Evolutionary conservation across 2,888 invertebrate species (phyloP).

Genomic region (Acleris emargana): DNA sequence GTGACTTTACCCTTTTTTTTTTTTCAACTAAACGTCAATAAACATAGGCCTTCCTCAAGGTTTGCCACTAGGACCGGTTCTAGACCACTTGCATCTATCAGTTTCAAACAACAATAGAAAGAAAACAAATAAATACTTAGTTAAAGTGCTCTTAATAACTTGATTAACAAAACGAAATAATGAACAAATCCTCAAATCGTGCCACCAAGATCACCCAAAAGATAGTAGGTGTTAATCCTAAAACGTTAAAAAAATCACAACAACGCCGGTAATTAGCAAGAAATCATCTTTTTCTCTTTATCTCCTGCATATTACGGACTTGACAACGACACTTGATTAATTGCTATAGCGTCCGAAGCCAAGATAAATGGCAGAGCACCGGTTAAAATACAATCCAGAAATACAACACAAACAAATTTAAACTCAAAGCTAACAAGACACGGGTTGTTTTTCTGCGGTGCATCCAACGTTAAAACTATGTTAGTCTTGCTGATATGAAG

Average conservation of each 20-base stretch:
- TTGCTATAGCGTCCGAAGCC: slow-evolving; percentile 72
- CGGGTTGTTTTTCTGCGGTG: slow-evolving; percentile 48
- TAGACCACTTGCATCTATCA: too few relatives aligned
- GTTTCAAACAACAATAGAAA: too few relatives aligned
- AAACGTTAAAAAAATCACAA: slow-evolving; percentile 65
- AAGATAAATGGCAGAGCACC: slow-evolving; percentile 67
- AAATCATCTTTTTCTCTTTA: slow-evolving; percentile 79
- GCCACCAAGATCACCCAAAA: slow-evolving; percentile 11
- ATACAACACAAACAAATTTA: slow-evolving; percentile 46
- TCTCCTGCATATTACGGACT: slow-evolving; percentile 69
- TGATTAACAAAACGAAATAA: slow-evolving; percentile 48
- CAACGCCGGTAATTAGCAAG: slow-evolving; percentile 77
- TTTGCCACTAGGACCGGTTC: too few relatives aligned
- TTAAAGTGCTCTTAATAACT: too few relatives aligned
- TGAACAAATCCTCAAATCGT: slow-evolving; percentile 50
- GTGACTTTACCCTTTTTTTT: too few relatives aligned
- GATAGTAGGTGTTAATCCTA: slow-evolving; percentile 59
- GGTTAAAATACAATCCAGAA: slow-evolving; percentile 19
- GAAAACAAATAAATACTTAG: too few relatives aligned
- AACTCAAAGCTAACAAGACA: slow-evolving; percentile 52
- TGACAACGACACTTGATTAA: slow-evolving; percentile 80
- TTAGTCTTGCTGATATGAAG: slow-evolving; percentile 74
- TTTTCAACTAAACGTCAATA: too few relatives aligned
- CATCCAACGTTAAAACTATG: slow-evolving; percentile 48
- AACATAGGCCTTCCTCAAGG: too few relatives aligned